These are phyloP conservation scores for Pedicia rivosa DNA, from an alignment of 2,888 invertebrate species.

Conservation along the genomic window DNA sequence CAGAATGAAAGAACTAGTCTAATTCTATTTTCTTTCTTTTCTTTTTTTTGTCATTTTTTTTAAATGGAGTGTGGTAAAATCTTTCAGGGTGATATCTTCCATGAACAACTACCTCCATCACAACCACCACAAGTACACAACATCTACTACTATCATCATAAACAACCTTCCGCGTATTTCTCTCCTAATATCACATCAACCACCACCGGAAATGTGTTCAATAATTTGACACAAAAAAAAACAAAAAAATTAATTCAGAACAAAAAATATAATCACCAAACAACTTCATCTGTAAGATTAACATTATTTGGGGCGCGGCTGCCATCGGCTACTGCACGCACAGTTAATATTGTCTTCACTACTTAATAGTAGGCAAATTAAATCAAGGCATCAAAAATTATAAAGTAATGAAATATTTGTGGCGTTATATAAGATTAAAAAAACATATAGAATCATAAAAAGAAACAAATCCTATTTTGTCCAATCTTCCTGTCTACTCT, in stretches of 20 bases:
- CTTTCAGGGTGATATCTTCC: constrained; percentile 15
- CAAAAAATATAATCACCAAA: background rate
- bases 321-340: no score
- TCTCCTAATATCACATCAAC: constrained; percentile 3
- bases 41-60: constrained; percentile 1
- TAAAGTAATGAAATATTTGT: no score
- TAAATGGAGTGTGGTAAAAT: constrained; percentile 14
- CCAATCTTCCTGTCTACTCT: no score
- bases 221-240: constrained; percentile 1
- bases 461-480: no score
- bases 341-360: no score
- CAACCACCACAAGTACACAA: constrained; percentile 12
- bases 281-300: no score
- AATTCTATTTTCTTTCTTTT: constrained; percentile 1
- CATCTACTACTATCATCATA: constrained; percentile 9
- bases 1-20: background rate
- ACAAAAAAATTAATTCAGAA: constrained; percentile 3
- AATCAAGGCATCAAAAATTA: no score
- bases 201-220: no score
- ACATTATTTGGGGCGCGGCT: no score
- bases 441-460: no score
- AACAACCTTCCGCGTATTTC: constrained; percentile 7
- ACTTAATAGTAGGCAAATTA: no score
- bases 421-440: no score
- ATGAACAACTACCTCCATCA: constrained; percentile 10